Base-by-base conservation (phyloP, 2,113 vertebrate genomes). In the Sterrhoptilus dennistouni region DNA sequence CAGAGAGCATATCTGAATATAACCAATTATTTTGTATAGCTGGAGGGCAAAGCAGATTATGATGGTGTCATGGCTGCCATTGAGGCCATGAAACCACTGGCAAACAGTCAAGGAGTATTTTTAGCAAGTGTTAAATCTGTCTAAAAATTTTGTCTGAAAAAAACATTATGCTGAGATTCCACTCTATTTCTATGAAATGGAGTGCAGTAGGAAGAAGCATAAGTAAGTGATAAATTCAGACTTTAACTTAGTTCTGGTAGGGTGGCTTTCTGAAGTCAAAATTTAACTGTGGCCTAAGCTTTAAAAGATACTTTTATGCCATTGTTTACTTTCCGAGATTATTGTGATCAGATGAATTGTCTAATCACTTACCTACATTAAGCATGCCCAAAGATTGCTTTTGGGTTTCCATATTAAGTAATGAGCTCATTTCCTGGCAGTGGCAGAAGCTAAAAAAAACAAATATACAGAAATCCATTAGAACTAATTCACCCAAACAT, bases 391-490 rank as follows among this genome's bases (percentile, higher is more conserved):
- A 84, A 89, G 65, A 49, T 87, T 83, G 28, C n/a, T 94, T 86
- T 94, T 78, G 44, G 33, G 8, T 79, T 89, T 81, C 45, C 52
- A 85, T 36, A 75, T 90, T 84, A 94, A 91, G 53, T 54, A 56
- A 94, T 81, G 76, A 96, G 21, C 45, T 93, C 75, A 75, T 93
- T 95, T 94, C 82, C 90, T 95, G 28, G 49, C 4, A 7, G 65
- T 87, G 81, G 89, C 61, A 94, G 65, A 18, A 82, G 21, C 23
- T 84, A 94, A 93, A 50, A 90, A 90, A 87, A 95, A 87, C 47
- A 92, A 96, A 94, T 87, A 89, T 47, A 93, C 53, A 94, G 81
- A 96, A 96, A 96, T 92, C 90, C 90, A 94, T 94, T 94, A 93
- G 83, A 88, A 77, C 54, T 82, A 94, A 85, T 93, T 92, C 66